A percentile compares a stretch with the other conserved stretches of the same genome.
Conservation (phyloP, 2,113 vertebrate species). For the Cyanoderma ruficeps region DNA sequence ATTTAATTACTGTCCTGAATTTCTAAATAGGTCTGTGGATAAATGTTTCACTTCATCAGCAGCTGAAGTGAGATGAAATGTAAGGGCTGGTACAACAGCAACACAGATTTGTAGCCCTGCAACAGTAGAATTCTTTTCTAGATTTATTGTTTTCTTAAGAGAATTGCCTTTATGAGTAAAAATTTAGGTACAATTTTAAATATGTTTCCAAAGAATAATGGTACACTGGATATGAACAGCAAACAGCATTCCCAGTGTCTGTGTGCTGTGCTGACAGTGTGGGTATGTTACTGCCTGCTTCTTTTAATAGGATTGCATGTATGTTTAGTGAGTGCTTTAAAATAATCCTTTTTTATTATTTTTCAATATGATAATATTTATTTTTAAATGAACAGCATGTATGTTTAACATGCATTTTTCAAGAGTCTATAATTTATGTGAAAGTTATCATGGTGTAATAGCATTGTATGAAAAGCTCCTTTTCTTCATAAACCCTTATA, state of each 20-base stretch:
- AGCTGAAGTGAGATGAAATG: not conserved
- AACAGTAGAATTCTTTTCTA: not conserved
- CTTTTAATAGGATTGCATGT: constrained; percentile 40
- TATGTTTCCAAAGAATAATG: not conserved
- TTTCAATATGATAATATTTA: constrained; percentile 63
- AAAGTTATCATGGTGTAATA: constrained; percentile 81
- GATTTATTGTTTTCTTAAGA: not conserved
- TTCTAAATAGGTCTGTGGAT: not conserved
- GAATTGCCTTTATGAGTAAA: not conserved
- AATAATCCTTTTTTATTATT: constrained; percentile 68
- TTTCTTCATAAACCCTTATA: constrained; percentile 82
- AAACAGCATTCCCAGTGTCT: not conserved
- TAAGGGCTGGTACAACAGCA: not conserved
- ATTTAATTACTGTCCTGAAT: constrained; percentile 18
- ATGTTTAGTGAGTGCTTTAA: constrained; percentile 13
- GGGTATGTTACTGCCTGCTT: not conserved
- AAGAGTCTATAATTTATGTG: constrained; percentile 75
- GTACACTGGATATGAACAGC: not conserved
- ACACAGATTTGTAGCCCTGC: not conserved
- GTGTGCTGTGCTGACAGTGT: not conserved
- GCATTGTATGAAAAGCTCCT: constrained; percentile 81
- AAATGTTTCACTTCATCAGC: not conserved
- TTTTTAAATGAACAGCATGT: constrained; percentile 76
- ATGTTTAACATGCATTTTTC: constrained; percentile 63
- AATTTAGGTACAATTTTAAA: not conserved